Percentiles rank a stretch among this genome's conserved stretches.
These are phyloP conservation scores for Spatula clypeata DNA, from an alignment of 2,797 vertebrate genomes.

Conservation along the genomic window DNA sequence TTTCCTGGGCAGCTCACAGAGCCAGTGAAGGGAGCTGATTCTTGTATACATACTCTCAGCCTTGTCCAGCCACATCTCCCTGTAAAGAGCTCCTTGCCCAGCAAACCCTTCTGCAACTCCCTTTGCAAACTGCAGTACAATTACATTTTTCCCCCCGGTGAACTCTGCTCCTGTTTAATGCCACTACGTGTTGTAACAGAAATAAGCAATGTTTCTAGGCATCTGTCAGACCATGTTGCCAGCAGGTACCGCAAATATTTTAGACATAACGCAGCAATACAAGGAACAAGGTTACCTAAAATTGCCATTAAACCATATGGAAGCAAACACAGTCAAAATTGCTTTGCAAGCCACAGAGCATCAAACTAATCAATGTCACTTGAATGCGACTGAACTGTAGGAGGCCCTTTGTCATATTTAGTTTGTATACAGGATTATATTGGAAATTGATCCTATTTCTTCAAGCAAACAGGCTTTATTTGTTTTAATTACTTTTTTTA, in stretches of 20 bases:
- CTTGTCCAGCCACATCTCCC: not conserved
- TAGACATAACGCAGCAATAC: not conserved
- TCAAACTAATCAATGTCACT: slow-evolving; percentile 16
- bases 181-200: not conserved
- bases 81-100: not conserved
- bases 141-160: not conserved
- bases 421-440: slow-evolving; percentile 29
- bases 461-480: slow-evolving; percentile 2
- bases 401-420: slow-evolving; percentile 41
- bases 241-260: not conserved
- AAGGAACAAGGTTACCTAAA: not conserved
- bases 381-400: not conserved
- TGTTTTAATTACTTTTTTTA: not conserved
- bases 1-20: not conserved
- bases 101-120: not conserved
- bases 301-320: not conserved
- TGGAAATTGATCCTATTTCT: slow-evolving; percentile 64
- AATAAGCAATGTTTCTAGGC: not conserved
- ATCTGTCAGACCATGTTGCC: not conserved
- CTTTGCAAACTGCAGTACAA: not conserved
- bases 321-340: not conserved
- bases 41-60: not conserved
- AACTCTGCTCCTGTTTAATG: not conserved
- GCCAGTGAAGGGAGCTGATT: not conserved
- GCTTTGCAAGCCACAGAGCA: not conserved